Conservation (phyloP, 2,113 vertebrate species). For the Psilopogon haemacephalus region DNA sequence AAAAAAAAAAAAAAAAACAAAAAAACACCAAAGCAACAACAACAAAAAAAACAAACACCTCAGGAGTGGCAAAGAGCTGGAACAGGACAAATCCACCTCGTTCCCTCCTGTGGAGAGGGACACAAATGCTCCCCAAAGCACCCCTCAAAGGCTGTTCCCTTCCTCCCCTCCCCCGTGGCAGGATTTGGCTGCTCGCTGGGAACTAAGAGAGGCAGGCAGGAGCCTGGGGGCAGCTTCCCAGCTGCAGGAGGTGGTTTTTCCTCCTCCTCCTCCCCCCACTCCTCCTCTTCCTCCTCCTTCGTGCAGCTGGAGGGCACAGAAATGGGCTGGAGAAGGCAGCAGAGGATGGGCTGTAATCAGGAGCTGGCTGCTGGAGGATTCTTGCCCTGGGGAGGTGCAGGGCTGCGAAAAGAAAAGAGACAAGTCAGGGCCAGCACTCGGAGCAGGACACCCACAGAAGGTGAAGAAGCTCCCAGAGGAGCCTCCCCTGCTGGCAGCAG, state of each 20-base stretch:
- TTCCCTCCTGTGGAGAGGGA: neutral
- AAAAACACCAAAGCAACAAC: too few relatives aligned
- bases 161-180: neutral
- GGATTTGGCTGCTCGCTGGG: neutral
- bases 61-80: neutral
- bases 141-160: neutral
- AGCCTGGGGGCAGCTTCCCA: neutral
- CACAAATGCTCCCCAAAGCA: neutral
- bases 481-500: too few relatives aligned
- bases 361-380: conserved; percentile 70
- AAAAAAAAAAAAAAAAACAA: neutral
- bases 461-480: neutral
- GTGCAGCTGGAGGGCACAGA: conserved; percentile 23
- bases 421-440: neutral
- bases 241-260: neutral
- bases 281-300: neutral
- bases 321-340: conserved; percentile 58
- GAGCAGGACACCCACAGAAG: neutral
- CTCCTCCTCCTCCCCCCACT: too few relatives aligned
- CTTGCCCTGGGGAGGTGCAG: conserved; percentile 67
- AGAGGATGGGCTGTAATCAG: conserved; percentile 61
- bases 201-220: neutral
- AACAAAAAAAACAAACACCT: neutral
- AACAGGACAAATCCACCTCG: neutral
- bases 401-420: conserved; percentile 38